phyloP scores from a whole-genome alignment of 2,797 vertebrate species.

The Tadarida brasiliensis region DNA sequence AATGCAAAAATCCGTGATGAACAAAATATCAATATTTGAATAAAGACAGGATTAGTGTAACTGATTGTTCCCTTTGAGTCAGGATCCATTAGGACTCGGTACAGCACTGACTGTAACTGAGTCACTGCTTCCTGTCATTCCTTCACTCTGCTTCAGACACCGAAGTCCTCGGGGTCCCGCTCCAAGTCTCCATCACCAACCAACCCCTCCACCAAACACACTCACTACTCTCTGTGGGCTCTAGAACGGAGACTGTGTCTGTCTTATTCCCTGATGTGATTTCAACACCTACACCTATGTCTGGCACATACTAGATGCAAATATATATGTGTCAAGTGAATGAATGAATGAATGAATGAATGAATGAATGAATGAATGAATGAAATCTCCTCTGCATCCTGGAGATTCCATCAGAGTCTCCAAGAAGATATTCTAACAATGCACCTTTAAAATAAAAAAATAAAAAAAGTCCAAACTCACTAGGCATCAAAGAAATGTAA shows the following conservation, averaged over 20 bases:
- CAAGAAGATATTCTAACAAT: conserved; percentile 59
- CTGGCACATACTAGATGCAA: background rate
- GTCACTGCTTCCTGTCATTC: background rate
- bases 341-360: background rate
- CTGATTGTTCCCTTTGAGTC: conserved; percentile 36
- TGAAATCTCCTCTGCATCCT: background rate
- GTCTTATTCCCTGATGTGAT: background rate
- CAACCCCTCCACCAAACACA: background rate
- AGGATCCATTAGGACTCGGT: background rate
- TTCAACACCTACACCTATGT: background rate
- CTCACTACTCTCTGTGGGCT: background rate
- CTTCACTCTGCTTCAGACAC: background rate
- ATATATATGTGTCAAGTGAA: background rate
- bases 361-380: background rate
- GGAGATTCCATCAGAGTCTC: background rate
- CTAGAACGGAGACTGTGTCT: background rate
- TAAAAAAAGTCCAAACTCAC: background rate
- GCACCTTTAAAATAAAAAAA: background rate
- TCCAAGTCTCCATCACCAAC: background rate
- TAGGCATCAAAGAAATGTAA: conserved; percentile 60
- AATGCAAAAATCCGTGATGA: conserved; percentile 55
- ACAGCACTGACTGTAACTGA: background rate
- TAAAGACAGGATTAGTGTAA: conserved; percentile 5
- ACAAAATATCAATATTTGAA: conserved; percentile 62
- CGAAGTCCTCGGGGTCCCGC: background rate